phyloP scores from a whole-genome alignment of 2,797 vertebrate species.

The Lates japonicus region DNA sequence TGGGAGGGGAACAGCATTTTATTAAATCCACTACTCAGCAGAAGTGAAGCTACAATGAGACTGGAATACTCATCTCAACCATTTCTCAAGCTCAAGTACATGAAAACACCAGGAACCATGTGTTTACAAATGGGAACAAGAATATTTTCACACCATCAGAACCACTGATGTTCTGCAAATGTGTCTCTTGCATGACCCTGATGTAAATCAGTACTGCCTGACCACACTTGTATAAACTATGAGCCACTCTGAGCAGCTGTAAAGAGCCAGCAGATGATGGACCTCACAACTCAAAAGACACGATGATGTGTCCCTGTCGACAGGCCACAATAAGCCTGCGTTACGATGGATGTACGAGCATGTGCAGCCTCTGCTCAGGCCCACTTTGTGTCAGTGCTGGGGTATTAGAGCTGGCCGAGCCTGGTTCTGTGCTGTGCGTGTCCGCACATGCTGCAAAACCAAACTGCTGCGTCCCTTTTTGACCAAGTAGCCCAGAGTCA shows the following conservation, averaged over 20 bases:
- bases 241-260: constrained; percentile 29
- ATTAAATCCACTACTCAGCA: constrained; percentile 55
- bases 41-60: constrained; percentile 16
- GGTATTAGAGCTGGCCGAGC: constrained; percentile 30
- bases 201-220: constrained; percentile 20
- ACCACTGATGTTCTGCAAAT: constrained; percentile 16
- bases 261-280: constrained; percentile 42
- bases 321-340: constrained; percentile 52
- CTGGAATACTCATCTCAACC: background rate
- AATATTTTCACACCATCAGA: constrained; percentile 16
- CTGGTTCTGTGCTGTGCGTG: constrained; percentile 9
- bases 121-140: constrained; percentile 9
- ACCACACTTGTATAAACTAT: constrained; percentile 18
- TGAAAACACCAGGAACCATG: background rate
- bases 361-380: constrained; percentile 25
- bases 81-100: constrained; percentile 18
- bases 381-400: constrained; percentile 55
- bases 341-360: constrained; percentile 28
- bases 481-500: constrained; percentile 8
- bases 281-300: constrained; percentile 40
- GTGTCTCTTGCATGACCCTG: constrained; percentile 29
- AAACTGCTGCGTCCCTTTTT: constrained; percentile 38
- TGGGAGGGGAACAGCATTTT: constrained; percentile 20
- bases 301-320: constrained; percentile 49
- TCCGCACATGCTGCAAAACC: constrained; percentile 16